phyloP scores from a whole-genome alignment of 92 coral and sea anemone species.

The Epizoanthus illoricatus region DNA sequence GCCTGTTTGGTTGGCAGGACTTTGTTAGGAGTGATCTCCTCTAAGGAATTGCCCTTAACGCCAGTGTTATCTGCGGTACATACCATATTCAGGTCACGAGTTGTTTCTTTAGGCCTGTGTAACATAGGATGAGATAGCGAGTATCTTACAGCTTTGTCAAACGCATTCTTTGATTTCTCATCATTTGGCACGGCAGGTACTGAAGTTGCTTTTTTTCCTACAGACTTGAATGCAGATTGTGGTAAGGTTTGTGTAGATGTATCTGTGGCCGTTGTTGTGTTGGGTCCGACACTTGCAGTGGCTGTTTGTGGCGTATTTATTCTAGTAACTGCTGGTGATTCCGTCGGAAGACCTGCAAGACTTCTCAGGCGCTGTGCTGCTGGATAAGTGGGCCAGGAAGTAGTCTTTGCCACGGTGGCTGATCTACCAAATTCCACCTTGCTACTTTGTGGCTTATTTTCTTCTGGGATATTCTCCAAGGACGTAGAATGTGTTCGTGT shows the following conservation, averaged over 20 bases:
- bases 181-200: neutral
- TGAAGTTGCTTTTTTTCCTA: neutral
- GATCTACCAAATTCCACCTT: neutral
- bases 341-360: neutral
- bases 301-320: neutral
- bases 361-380: neutral
- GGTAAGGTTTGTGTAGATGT: constrained; percentile 6
- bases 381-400: neutral
- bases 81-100: too few relatives aligned
- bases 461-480: neutral
- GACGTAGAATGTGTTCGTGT: neutral
- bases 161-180: too few relatives aligned
- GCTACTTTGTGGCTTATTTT: neutral
- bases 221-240: neutral
- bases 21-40: too few relatives aligned
- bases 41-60: too few relatives aligned
- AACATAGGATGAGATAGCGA: too few relatives aligned
- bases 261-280: neutral
- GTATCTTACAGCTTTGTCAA: too few relatives aligned
- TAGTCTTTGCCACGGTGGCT: neutral
- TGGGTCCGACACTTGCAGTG: neutral
- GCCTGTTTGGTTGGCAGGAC: too few relatives aligned
- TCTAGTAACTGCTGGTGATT: neutral
- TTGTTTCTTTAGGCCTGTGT: too few relatives aligned
- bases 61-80: too few relatives aligned